Base-by-base conservation (phyloP, 2,797 vertebrate genomes). In the Paratrypauchen microcephalus region DNA sequence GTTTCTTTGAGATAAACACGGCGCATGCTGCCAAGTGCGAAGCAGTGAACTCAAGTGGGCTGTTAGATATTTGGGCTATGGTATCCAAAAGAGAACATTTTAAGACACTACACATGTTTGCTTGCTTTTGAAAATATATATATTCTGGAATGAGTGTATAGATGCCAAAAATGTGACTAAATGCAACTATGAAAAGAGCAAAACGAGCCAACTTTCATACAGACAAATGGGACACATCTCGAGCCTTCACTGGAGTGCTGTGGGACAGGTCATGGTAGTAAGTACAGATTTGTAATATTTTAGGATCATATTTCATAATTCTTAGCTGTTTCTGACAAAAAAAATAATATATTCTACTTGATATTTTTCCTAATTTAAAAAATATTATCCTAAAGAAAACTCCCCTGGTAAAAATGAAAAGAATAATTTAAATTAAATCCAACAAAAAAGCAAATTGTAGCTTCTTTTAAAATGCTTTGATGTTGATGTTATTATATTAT, bases 21-120 rank as follows among this genome's bases (percentile, higher is more conserved):
- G 58, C 83, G 93, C 94, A 94, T 94, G 93, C 86, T 79, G 81
- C 85, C 71, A 79, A 84, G 81, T 73, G 75, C 77, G 77, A 80
- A 71, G 76, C 86, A 84, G 73, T 83, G 59, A 12, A 9, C 24
- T 79, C 69, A 81, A 75, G 85, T 83, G 73, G 77, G 83, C 78
- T 78, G 77, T 81, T 39, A 71, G 72, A 73, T 41, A 76, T 84
- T 50, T 9, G 7, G 50, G 19, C 66, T 79, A 74, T 72, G 23
- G 72, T 88, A 71, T 88, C 73, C 85, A 71, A 79, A 82, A 80
- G 77, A 83, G 83, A 82, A 85, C 71, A 70, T 79, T 81, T 83
- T 71, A 84, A n/a, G 9, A 21, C 24, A 75, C 41, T 82, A 50
- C 62, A 74, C 66, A 68, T 72, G 85, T 87, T 77, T 39, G 62